Base-by-base conservation (phyloP, 1,140 invertebrate genomes). In the Drosophila kikkawai region DNA sequence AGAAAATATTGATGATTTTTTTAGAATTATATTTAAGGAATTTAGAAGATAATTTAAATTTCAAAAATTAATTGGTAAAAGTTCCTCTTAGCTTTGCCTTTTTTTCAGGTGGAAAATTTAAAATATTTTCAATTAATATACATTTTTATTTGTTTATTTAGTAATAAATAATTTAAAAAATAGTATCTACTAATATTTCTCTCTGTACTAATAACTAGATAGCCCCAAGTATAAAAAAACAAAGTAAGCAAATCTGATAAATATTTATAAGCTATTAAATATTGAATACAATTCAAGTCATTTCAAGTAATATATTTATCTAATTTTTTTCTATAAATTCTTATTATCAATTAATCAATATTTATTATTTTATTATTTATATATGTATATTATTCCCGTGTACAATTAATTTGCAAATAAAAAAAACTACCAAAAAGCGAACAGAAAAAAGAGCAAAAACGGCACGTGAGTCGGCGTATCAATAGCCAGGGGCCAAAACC, bases 361-460 rank as follows among this genome's bases (percentile, higher is more conserved):
- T 19, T 19, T 29, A 22, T 12, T 45, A 36, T 55, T 55, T 55
- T 22, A 2, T 22, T 22, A 22, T 22, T 22, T 22, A 22, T 22
- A 2, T 22, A 22, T 2, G 2, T 22, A 22, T 22, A 22, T 22
- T 22, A 56, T 56, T 56, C 2, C 19, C 7, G 53, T 56, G 53
- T 26, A 76, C 80, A 84, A 84, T 79, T 85, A 85, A 81, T 74
- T 80, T 48, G 60, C 47, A 67, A 61, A 76, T 60, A 57, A 79
- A 73, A 73, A 78, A 68, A 85, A 67, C 39, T 32, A 26, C 44
- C 55, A 42, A 48, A 51, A 44, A 44, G 17, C 34, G 13, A 41
- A 64, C 60, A 64, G 60, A 26, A 29, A 74, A 77, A 70, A 57
- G n/a, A 57, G 50, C 64, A 77, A 65, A 57, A 75, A 36, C 44